A percentile compares a stretch with the other conserved stretches of the same genome.
Evolutionary conservation across 2,888 invertebrate species (phyloP).

Genomic region (Dryobotodes eremita): DNA sequence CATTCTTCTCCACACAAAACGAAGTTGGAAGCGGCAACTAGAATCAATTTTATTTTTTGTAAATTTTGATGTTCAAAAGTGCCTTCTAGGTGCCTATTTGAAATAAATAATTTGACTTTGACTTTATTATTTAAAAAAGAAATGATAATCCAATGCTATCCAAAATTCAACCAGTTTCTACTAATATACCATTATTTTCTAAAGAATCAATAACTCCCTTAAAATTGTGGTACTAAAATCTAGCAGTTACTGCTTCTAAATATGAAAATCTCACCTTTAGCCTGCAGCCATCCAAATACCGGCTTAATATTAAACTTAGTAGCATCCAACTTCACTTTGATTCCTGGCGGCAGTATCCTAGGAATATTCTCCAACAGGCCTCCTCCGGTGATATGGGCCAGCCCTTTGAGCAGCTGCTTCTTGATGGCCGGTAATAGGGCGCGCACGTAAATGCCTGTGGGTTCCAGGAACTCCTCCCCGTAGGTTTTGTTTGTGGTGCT

Average conservation of each 20-base stretch:
- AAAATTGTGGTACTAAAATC: not conserved
- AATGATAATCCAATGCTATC: too few species aligned
- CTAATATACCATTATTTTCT: too few species aligned
- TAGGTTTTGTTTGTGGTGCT: constrained; percentile 79
- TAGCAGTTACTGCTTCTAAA: not conserved
- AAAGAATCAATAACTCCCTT: too few species aligned
- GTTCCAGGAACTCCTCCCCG: constrained; percentile 95
- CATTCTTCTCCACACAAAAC: too few species aligned
- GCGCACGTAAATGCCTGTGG: constrained; percentile 97
- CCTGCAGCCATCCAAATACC: constrained; percentile 97
- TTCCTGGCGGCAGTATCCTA: constrained; percentile 93
- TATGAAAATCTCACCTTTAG: constrained; percentile 88
- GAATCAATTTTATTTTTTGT: too few species aligned
- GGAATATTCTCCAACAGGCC: constrained; percentile 97
- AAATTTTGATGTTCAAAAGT: too few species aligned
- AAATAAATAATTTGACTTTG: too few species aligned
- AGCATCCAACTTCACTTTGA: constrained; percentile 93
- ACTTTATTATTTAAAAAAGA: too few species aligned
- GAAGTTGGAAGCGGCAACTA: too few species aligned
- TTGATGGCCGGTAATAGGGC: constrained; percentile 93
- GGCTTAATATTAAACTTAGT: constrained; percentile 93
- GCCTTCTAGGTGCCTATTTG: too few species aligned
- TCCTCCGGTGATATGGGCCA: constrained; percentile 98
- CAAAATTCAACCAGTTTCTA: too few species aligned
- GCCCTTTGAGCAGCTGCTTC: constrained; percentile 94